Evolutionary conservation across 2,797 vertebrate genomes (phyloP), one percentile per base, ranked within the genome.

Genomic region (Cichlasoma orientale): DNA sequence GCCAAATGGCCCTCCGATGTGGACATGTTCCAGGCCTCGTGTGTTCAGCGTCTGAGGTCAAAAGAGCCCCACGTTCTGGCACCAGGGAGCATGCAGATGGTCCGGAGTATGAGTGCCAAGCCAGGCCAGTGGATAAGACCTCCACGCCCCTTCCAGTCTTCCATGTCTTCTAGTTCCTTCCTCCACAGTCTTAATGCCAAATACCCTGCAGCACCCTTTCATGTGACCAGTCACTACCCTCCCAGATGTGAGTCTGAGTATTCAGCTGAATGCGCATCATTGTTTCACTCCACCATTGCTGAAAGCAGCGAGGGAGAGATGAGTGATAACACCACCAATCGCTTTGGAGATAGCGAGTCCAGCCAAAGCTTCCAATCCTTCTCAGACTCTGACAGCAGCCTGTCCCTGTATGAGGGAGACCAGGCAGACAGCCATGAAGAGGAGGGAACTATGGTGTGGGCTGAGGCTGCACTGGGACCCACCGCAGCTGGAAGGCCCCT

Each of bases 321-420:
- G 89, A 98, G 97, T 0, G 97, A 98, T 79, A 96, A 96, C 92
- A 98, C 97, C 0, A 56, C 96, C 84, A 97, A 97, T 88, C 90
- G 96, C 38, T 99, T 98, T 0, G 98, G 97, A 47, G 98, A 98
- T 85, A 96, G 93, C 0, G 98, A 98, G 88, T 97, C 97, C 82
- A 96, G 97, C 36, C 94, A 95, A 61, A 97, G 96, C 0, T 96
- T 94, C 63, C 93, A 77, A 0, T 96, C 94, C 2, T 80, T 87
- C 41, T 92, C 95, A 0, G 93, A 93, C 76, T 95, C 89, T 1
- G 91, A 95, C 47, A 94, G 95, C 86, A 95, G 95, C 87, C 86
- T 94, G 58, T 96, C 94, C 0, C 75, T 94, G 75, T 95, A 95
- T 7, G 94, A 96, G 53, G 94, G 90, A 0, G 91, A 94, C 75